These are phyloP conservation scores for Coenonympha glycerion DNA, from an alignment of 2,888 invertebrate genomes.

Conservation along the genomic window DNA sequence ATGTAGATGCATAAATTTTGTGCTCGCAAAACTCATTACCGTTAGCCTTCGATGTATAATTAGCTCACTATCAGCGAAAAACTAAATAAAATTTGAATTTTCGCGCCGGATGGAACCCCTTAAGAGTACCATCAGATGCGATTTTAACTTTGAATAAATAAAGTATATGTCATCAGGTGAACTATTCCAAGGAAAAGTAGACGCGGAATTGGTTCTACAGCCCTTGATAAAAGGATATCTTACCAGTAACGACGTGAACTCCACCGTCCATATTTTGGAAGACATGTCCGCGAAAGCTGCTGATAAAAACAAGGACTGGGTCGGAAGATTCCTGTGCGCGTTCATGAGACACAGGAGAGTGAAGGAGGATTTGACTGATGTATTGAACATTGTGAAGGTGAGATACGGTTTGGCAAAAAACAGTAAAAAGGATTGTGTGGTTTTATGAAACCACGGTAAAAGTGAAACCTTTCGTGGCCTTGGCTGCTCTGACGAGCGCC, in stretches of 20 bases:
- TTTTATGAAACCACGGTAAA: too few relatives aligned
- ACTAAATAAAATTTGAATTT: too few relatives aligned
- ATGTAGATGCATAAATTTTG: too few relatives aligned
- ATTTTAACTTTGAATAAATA: too few relatives aligned
- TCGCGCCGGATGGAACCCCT: too few relatives aligned
- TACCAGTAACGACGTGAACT: constrained; percentile 60
- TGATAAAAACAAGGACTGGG: constrained; percentile 70
- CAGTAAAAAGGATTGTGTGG: not conserved
- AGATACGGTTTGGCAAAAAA: constrained; percentile 6
- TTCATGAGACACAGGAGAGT: constrained; percentile 62
- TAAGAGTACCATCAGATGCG: too few relatives aligned
- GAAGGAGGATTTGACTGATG: constrained; percentile 51
- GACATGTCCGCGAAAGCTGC: constrained; percentile 57
- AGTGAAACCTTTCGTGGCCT: too few relatives aligned
- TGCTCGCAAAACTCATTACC: too few relatives aligned
- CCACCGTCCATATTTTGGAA: constrained; percentile 65
- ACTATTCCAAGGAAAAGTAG: constrained; percentile 68
- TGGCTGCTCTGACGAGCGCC: too few relatives aligned
- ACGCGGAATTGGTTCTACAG: constrained; percentile 62
- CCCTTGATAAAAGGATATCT: constrained; percentile 67
- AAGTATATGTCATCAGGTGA: constrained; percentile 51
- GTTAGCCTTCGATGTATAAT: too few relatives aligned
- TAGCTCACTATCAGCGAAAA: too few relatives aligned
- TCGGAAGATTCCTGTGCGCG: constrained; percentile 73
- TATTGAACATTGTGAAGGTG: constrained; percentile 63